Evolutionary conservation across 1,140 invertebrate genomes (phyloP).

Genomic region (Coptotermes formosanus): DNA sequence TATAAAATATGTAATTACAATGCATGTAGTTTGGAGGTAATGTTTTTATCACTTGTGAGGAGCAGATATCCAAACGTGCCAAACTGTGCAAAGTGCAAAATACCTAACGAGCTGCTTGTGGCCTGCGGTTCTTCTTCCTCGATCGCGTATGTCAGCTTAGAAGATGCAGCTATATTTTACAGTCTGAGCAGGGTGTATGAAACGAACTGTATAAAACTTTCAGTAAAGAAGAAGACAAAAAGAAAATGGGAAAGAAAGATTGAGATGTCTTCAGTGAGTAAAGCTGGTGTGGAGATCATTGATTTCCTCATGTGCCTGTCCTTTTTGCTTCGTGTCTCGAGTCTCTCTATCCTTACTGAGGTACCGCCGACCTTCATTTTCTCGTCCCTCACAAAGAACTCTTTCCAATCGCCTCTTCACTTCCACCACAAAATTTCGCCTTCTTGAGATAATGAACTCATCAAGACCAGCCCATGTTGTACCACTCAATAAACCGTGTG

Average conservation of each 20-base stretch:
- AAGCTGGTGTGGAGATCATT: background rate
- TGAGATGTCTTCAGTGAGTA: background rate
- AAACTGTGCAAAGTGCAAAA: too few relatives aligned
- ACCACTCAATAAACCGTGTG: background rate
- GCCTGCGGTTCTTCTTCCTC: too few relatives aligned
- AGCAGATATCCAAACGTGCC: too few relatives aligned
- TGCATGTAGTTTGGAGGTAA: too few relatives aligned
- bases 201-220: background rate
- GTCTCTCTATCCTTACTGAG: background rate
- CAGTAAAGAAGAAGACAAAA: background rate
- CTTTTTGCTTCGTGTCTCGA: background rate
- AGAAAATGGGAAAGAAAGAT: background rate
- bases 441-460: background rate
- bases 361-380: background rate
- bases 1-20: too few relatives aligned
- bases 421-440: too few relatives aligned
- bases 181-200: background rate
- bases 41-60: too few relatives aligned
- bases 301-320: background rate
- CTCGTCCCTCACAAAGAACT: background rate
- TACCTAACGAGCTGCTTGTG: too few relatives aligned
- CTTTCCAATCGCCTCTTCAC: background rate
- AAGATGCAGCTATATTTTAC: too few relatives aligned
- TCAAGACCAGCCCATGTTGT: background rate
- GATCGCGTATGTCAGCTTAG: too few relatives aligned